phyloP scores from a whole-genome alignment of 2,888 invertebrate species.

The Nyleta sp. region DNA sequence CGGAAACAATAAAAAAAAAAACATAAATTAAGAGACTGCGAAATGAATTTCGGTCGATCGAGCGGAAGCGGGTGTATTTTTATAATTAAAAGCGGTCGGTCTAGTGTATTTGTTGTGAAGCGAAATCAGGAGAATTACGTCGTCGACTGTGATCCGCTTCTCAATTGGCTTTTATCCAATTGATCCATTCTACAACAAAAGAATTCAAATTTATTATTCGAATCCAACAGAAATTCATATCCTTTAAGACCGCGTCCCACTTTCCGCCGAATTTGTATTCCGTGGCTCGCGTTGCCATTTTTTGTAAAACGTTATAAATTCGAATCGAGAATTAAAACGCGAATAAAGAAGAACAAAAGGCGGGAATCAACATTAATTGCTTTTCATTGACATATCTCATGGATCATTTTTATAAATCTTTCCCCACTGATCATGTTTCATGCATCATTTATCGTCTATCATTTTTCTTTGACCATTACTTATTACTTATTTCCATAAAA shows the following conservation, averaged over 20 bases:
- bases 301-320: constrained; percentile 46
- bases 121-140: constrained; percentile 52
- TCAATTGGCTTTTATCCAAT: constrained; percentile 63
- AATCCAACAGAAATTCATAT: constrained; percentile 39
- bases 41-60: background rate
- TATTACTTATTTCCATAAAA: too few relatives aligned
- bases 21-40: constrained; percentile 7
- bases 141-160: constrained; percentile 47
- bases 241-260: constrained; percentile 50
- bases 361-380: background rate
- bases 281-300: constrained; percentile 16
- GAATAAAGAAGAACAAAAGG: constrained; percentile 15
- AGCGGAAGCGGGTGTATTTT: constrained; percentile 37
- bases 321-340: constrained; percentile 37
- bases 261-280: constrained; percentile 42
- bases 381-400: too few relatives aligned
- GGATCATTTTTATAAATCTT: too few relatives aligned
- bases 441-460: too few relatives aligned
- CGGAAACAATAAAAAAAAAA: background rate
- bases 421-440: too few relatives aligned
- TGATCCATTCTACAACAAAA: constrained; percentile 55
- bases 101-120: constrained; percentile 50
- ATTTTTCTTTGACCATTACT: too few relatives aligned
- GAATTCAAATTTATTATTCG: constrained; percentile 55
- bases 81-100: constrained; percentile 37